A percentile compares a stretch with the other conserved stretches of the same genome.
Conservation (phyloP, 2,797 vertebrate species). For the Tangara arthus region DNA sequence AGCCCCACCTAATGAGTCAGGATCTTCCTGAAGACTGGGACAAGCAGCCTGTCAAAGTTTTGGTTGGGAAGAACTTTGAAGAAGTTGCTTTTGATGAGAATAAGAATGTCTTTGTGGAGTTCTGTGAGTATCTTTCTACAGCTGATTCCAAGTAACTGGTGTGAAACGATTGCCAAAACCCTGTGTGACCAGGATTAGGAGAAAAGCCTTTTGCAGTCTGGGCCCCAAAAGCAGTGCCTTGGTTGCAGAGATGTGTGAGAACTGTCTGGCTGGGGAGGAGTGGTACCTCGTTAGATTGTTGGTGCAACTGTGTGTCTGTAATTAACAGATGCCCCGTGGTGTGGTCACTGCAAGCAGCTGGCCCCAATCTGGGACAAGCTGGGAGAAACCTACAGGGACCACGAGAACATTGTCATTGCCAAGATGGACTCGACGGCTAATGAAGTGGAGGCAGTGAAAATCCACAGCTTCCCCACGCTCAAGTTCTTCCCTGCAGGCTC, state of each 20-base stretch:
- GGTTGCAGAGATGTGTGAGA: neutral
- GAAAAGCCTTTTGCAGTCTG: neutral
- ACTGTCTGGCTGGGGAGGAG: neutral
- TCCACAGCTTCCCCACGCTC: constrained; percentile 97
- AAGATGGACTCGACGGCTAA: constrained; percentile 98
- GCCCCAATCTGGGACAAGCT: constrained; percentile 97
- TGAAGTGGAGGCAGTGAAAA: constrained; percentile 92
- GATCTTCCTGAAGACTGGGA: constrained; percentile 96
- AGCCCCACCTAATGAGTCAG: constrained; percentile 98
- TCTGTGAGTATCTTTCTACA: constrained; percentile 84
- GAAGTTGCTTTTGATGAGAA: constrained; percentile 88
- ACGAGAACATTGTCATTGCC: constrained; percentile 83
- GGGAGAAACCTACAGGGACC: constrained; percentile 89
- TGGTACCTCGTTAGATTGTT: neutral
- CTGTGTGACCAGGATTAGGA: neutral
- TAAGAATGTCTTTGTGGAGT: constrained; percentile 95
- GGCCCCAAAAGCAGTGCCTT: neutral
- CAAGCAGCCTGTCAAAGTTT: constrained; percentile 87
- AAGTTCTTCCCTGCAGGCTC: constrained; percentile 93
- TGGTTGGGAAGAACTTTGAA: constrained; percentile 97
- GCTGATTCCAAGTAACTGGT: neutral
- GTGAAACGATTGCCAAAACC: neutral
- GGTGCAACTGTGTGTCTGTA: neutral
- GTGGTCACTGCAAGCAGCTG: constrained; percentile 97
- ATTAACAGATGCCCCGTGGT: constrained; percentile 93